Evolutionary conservation across 2,888 invertebrate genomes (phyloP), one percentile per base, ranked within the genome.

Genomic region (Geophilus truncorum): DNA sequence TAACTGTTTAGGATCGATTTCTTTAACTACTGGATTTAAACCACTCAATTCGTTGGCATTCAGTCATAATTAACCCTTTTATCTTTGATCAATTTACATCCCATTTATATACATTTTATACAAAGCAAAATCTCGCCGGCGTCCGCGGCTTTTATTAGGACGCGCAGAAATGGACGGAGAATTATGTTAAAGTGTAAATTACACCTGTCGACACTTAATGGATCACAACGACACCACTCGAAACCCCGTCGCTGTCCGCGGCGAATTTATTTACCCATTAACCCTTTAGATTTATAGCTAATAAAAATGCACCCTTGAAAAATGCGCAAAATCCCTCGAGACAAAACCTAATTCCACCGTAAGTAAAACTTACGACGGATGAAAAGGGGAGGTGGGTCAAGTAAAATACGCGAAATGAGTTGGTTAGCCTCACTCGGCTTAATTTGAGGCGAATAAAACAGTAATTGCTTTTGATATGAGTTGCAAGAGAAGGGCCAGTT

Each of bases 401-500:
- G 62, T 23, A 23, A 62, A 62, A 62, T 25, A 25, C 25, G 9
- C 62, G 25, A 62, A 62, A 62, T 62, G 62, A 28, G 62, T 62
- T 62, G 62, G 25, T 5, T 25, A 62, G 62, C 3, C 25, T 62
- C 62, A 28, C 62, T 62, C 62, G 62, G 25, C 62, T 62, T 62
- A 62, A 62, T 62, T 25, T 25, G 62, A 62, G 23, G 62, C 62
- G 62, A 62, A 62, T 28, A 62, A 62, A 62, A 62, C 62, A 62
- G 62, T 62, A 62, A 62, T 62, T 62, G 62, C 62, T 62, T 62
- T 62, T 62, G 62, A 62, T 62, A 62, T 62, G 62, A 62, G 62
- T 62, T 62, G 62, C 23, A 62, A 62, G 62, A 62, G 62, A 62
- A 62, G 62, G 62, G 62, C 62, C 25, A 62, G 62, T 62, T 62